These are phyloP conservation scores for Epirrhoe tristata DNA, from an alignment of 2,888 invertebrate species.

Conservation along the genomic window DNA sequence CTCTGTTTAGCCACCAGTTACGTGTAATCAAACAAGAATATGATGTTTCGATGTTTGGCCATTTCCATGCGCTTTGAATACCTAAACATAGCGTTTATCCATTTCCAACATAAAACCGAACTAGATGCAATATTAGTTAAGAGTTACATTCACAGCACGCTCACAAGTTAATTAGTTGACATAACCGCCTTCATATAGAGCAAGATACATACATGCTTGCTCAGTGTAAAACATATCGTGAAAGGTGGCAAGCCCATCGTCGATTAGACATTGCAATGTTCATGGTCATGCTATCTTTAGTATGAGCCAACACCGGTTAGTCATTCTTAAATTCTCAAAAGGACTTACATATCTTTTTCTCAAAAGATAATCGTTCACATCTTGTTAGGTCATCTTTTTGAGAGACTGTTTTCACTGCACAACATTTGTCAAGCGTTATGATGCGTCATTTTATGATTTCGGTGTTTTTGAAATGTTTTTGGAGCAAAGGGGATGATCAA, in stretches of 20 bases:
- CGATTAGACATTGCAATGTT: constrained; percentile 7
- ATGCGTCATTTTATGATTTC: background rate
- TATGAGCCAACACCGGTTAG: constrained; percentile 38
- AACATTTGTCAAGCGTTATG: constrained; percentile 6
- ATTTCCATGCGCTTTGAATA: background rate
- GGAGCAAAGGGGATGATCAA: background rate
- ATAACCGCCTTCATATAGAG: background rate
- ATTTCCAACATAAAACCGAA: background rate
- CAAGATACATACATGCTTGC: background rate
- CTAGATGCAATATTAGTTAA: background rate
- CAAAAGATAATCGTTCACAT: constrained; percentile 34
- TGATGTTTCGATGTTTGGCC: background rate
- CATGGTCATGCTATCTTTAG: constrained; percentile 25
- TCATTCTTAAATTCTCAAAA: constrained; percentile 38
- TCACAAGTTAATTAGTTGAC: constrained; percentile 5
- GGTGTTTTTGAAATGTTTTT: background rate
- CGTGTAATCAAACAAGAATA: background rate
- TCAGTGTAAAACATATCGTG: background rate
- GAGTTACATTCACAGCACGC: constrained; percentile 2
- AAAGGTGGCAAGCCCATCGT: constrained; percentile 1
- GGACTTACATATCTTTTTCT: constrained; percentile 49
- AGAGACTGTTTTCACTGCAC: constrained; percentile 36
- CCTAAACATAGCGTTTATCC: background rate
- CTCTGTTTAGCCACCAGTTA: background rate
- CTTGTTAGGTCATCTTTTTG: constrained; percentile 28